Conservation (phyloP, 2,888 invertebrate species). For the Drosophila rellima region DNA sequence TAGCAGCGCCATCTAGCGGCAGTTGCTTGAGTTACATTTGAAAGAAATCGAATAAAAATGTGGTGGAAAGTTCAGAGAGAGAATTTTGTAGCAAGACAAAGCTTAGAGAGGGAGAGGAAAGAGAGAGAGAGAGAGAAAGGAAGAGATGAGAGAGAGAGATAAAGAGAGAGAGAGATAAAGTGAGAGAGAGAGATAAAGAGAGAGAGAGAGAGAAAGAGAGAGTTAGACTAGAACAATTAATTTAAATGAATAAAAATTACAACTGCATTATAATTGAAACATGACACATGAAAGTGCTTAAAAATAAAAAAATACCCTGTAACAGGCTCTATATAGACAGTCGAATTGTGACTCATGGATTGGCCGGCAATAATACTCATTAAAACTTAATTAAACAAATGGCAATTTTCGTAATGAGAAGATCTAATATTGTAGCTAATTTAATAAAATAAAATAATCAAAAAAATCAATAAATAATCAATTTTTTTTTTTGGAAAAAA, state of each 20-base stretch:
- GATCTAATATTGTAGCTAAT: too few relatives aligned
- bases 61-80: constrained; percentile 1
- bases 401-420: too few relatives aligned
- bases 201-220: not conserved
- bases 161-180: not conserved
- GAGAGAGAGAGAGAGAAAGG: not conserved
- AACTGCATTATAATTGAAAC: not conserved
- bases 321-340: not conserved
- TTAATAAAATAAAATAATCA: too few relatives aligned
- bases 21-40: not conserved
- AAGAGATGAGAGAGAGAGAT: not conserved
- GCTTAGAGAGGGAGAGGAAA: too few relatives aligned
- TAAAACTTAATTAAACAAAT: too few relatives aligned
- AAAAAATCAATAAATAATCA: too few relatives aligned
- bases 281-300: too few relatives aligned
- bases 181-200: not conserved
- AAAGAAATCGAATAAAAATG: not conserved
- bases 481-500: not conserved
- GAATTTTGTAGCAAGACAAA: too few relatives aligned
- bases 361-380: too few relatives aligned
- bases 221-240: not conserved
- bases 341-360: not conserved
- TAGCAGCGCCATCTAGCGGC: constrained; percentile 31
- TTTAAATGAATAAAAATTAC: not conserved
- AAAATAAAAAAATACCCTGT: not conserved